Conservation (phyloP, 2,113 vertebrate genomes). For the Sigmodon hispidus region DNA sequence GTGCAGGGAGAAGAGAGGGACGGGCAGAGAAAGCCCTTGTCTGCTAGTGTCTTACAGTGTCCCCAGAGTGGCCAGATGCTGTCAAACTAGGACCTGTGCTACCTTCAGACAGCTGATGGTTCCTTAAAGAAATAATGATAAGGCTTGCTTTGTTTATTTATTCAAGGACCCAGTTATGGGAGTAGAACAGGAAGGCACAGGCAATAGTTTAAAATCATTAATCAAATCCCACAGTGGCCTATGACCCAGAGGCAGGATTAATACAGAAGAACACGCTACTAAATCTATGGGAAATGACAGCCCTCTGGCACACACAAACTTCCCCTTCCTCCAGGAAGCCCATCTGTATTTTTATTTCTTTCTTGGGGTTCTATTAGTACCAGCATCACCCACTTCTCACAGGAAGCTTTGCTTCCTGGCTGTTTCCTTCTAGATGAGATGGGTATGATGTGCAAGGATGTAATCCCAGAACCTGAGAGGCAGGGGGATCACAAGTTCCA, state of each 20-base stretch:
- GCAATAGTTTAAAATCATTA: background rate
- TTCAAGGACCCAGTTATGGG: background rate
- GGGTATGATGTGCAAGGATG: background rate
- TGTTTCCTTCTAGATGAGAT: background rate
- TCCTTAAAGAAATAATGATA: background rate
- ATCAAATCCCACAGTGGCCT: background rate
- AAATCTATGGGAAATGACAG: background rate
- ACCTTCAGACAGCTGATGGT: background rate
- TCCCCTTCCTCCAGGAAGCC: conserved; percentile 11
- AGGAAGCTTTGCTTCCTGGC: background rate
- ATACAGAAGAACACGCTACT: background rate
- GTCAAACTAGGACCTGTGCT: background rate
- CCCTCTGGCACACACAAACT: background rate
- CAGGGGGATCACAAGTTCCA: background rate
- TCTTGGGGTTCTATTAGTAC: background rate
- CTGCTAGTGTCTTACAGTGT: background rate
- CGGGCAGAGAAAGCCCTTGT: background rate
- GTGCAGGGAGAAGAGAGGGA: background rate
- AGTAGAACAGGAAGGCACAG: background rate
- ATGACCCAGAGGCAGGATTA: background rate
- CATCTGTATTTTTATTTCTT: background rate
- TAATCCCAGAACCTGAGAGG: background rate
- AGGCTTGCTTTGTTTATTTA: background rate
- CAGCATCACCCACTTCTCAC: background rate
- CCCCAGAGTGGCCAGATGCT: background rate